Evolutionary conservation across 2,113 vertebrate species (phyloP).

Genomic region (Rynchops niger): DNA sequence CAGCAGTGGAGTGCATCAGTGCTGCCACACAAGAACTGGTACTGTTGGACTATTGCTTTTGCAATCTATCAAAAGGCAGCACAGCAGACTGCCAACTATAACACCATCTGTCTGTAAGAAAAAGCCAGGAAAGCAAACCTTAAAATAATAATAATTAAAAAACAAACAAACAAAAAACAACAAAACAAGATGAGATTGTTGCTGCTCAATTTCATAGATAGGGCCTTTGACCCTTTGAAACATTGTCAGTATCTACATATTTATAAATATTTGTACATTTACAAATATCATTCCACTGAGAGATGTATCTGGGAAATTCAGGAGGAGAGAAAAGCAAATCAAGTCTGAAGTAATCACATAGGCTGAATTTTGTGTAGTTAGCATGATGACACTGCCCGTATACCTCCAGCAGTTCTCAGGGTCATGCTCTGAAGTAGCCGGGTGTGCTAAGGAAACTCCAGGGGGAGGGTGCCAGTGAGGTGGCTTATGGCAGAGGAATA

Average conservation of each 20-base stretch:
- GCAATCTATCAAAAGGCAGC: not conserved
- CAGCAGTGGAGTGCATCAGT: not conserved
- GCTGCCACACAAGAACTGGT: not conserved
- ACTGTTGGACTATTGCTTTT: not conserved
- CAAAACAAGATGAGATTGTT: not conserved
- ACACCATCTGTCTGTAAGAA: not conserved
- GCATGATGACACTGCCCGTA: rapidly evolving
- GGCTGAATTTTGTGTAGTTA: not conserved
- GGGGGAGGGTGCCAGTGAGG: not conserved
- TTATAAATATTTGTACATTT: not conserved
- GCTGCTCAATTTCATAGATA: not conserved
- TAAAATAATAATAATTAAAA: not conserved
- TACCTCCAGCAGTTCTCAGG: not conserved
- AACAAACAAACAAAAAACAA: too few relatives aligned
- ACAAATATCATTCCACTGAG: not conserved
- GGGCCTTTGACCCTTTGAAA: not conserved
- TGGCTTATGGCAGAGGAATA: not conserved
- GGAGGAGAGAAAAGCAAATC: not conserved
- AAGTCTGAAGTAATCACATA: not conserved
- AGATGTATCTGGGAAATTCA: not conserved
- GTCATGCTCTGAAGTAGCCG: not conserved
- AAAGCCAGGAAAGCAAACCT: not conserved
- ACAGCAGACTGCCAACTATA: not conserved
- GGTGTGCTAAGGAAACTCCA: not conserved
- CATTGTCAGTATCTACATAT: not conserved